These are phyloP conservation scores for Gymnogyps californianus DNA, from an alignment of 2,113 vertebrate species.

Conservation along the genomic window DNA sequence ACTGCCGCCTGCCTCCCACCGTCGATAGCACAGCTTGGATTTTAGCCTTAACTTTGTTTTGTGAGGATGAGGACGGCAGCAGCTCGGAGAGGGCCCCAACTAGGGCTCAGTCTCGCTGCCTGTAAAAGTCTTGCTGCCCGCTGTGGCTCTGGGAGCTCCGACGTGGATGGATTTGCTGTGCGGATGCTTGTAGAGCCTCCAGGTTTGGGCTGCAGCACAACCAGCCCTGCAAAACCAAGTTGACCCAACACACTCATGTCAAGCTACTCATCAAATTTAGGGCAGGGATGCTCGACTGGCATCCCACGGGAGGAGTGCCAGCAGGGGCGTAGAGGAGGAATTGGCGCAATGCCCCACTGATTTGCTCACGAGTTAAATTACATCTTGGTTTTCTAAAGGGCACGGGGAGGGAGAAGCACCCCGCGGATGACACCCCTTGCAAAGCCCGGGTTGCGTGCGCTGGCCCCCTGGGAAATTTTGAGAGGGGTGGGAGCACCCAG, in stretches of 20 bases:
- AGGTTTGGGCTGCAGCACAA: neutral
- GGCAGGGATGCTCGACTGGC: neutral
- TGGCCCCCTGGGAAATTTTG: neutral
- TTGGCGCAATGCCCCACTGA: fast-evolving
- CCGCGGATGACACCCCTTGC: fast-evolving
- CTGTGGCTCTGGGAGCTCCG: fast-evolving
- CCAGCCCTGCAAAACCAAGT: neutral
- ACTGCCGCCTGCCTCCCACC: neutral
- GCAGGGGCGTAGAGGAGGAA: neutral
- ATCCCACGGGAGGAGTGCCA: fast-evolving
- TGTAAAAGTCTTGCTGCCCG: neutral
- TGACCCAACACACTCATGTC: fast-evolving
- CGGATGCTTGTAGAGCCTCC: neutral
- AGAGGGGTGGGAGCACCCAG: neutral
- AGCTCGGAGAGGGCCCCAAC: fast-evolving
- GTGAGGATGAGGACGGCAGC: neutral
- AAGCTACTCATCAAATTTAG: fast-evolving
- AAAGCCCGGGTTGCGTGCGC: fast-evolving
- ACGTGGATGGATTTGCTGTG: fast-evolving
- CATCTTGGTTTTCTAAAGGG: neutral
- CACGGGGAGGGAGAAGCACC: neutral
- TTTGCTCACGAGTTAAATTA: fast-evolving
- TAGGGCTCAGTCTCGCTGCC: neutral
- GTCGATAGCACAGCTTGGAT: fast-evolving
- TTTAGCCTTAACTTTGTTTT: fast-evolving